Evolutionary conservation across 2,797 vertebrate genomes (phyloP), one percentile per base, ranked within the genome.

Genomic region (Poeciliopsis paucimaculata): DNA sequence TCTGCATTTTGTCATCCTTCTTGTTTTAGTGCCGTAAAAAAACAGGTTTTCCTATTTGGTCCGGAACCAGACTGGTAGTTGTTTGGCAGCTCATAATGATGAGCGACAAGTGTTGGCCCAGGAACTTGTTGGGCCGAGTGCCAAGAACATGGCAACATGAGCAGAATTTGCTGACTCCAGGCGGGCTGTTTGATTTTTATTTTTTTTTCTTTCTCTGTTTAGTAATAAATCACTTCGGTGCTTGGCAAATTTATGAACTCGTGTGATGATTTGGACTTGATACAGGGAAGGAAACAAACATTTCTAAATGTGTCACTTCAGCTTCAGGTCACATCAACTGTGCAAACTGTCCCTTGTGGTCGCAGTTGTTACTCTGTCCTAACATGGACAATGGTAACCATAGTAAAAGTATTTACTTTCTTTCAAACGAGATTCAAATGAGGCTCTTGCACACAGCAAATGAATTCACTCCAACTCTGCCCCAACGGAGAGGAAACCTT

Each of bases 401-500:
- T 77, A 88, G 88, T 41, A 81, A 86, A 93, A 86, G 77, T 79
- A 90, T 93, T 89, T 87, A 86, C 84, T 72, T 82, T 73, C 72
- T 88, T 89, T 92, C 87, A 90, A 93, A 91, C n/a, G 0, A n/a
- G 82, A 92, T 91, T 90, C 80, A 92, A 92, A 92, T 90, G 81
- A 86, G 85, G 55, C 46, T 82, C 80, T 87, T 39, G 70, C 73
- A 85, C 75, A 74, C 72, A 86, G 82, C 82, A 88, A 88, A 86
- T 73, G 7, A 76, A 86, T 87, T 72, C 76, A n/a, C 81, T 73
- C 39, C 18, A 31, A 84, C 77, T 73, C 79, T 82, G 62, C 82
- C 51, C n/a, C 5, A 28, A 28, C 71, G 72, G 36, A 5, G 31
- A 85, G 47, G 26, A 73, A 82, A 79, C 73, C 86, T 79, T 79